Evolutionary conservation across 64 coral and sea anemone genomes (phyloP), one percentile per base, ranked within the genome.

Genomic region (Montipora cactus): DNA sequence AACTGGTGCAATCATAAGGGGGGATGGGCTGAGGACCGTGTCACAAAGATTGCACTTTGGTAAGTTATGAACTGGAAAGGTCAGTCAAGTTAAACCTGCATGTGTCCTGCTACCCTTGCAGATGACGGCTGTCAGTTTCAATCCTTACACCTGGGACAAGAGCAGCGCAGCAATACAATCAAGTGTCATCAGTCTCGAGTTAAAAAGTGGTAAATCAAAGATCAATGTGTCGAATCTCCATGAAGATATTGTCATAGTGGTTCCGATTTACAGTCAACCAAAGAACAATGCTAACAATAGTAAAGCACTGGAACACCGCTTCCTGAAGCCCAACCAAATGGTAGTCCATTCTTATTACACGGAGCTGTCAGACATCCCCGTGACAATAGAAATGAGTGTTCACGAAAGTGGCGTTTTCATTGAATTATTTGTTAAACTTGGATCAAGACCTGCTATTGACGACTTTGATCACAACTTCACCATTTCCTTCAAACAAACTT

Each of bases 251-350:
- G 90, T 83, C 18, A 75, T 92, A 2, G 55, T 76, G 20, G 84
- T 92, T 48, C 90, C 90, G 11, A 84, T 75, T 74, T 76, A 46
- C 4, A 76, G 15, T 16, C 16, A 25, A 69, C 19, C 45, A 4
- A 48, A 70, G 8, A 71, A 3, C 47, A n/a, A 78, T 50, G 16
- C 3, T 0, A 19, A 69, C 87, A 16, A 3, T n/a, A 84, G 21
- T 46, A 53, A 58, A 44, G 50, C 7, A 18, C 21, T 81, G 2
- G 80, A 96, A 2, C 74, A 74, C 7, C 81, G 81, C 28, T 97
- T 97, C 52, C 45, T 85, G 19, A 97, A 97, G 51, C 95, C 95
- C 23, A 97, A 93, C 49, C 67, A 66, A 45, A 46, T 85, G 72
- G 22, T 48, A 49, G 55, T 79, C 57, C 59, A 87, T 89, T 47